Conservation (phyloP, 2,888 invertebrate species). For the Andrena trimmerana region DNA sequence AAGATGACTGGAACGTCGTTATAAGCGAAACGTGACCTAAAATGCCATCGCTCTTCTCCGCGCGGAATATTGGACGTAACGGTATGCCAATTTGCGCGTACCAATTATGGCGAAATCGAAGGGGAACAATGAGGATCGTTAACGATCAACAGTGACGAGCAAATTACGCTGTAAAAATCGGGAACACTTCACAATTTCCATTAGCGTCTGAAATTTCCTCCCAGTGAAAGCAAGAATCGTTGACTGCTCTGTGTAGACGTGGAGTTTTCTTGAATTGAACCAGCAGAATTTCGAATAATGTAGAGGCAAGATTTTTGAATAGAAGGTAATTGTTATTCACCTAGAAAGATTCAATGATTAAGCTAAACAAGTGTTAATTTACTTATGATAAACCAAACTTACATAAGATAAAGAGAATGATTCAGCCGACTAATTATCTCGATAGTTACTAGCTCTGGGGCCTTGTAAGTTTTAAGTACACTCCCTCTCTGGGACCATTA, state of each 20-base stretch:
- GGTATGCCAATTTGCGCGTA: conserved; percentile 11
- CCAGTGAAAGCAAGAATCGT: neutral
- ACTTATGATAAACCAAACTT: neutral
- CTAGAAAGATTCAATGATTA: neutral
- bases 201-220: neutral
- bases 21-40: conserved; percentile 58
- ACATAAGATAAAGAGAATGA: conserved; percentile 15
- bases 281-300: no score
- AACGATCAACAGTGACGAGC: neutral
- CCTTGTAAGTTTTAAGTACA: no score
- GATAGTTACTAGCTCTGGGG: neutral
- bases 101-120: conserved; percentile 12
- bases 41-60: conserved; percentile 6
- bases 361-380: neutral
- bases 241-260: neutral
- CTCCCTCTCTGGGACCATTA: no score
- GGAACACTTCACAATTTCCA: neutral
- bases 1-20: conserved; percentile 39
- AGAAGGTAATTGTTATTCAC: no score
- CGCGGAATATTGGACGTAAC: conserved; percentile 13
- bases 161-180: neutral
- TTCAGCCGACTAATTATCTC: conserved; percentile 18
- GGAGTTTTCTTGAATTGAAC: no score
- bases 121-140: conserved; percentile 2
- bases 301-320: no score